Percentiles rank a stretch among this genome's conserved stretches.
Evolutionary conservation across 2,113 vertebrate species (phyloP).

Genomic region (Phalacrocorax pelagicus): DNA sequence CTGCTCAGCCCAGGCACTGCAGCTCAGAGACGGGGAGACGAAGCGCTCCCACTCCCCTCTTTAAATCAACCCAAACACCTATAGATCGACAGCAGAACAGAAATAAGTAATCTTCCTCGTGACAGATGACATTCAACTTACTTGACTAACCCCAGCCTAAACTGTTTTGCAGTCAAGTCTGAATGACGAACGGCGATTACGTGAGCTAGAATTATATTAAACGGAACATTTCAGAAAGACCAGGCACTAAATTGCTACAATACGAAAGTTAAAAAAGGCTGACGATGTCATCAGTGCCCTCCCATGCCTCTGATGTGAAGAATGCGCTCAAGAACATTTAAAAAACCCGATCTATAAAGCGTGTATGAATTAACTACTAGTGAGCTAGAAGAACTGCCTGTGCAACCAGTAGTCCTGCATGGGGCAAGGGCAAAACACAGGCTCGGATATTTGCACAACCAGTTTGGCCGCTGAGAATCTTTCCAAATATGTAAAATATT

Average conservation of each 20-base stretch:
- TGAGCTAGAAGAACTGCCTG: neutral
- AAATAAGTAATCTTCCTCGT: neutral
- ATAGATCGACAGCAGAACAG: neutral
- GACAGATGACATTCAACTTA: neutral
- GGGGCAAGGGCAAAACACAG: rapidly evolving
- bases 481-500: neutral
- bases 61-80: neutral
- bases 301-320: neutral
- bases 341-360: neutral
- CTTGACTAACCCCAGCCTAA: neutral
- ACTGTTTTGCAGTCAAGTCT: neutral
- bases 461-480: neutral
- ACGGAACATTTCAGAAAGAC: neutral
- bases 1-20: neutral
- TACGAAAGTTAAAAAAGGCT: neutral
- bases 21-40: neutral
- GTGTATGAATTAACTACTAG: too few relatives aligned
- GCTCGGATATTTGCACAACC: neutral
- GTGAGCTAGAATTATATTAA: neutral
- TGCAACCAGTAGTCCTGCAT: neutral
- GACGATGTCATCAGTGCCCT: neutral
- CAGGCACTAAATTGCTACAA: slow-evolving; percentile 47
- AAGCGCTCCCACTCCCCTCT: neutral
- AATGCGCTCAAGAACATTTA: neutral
- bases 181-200: neutral